Evolutionary conservation across 1,140 invertebrate species (phyloP).

Genomic region (Pissodes strobi): DNA sequence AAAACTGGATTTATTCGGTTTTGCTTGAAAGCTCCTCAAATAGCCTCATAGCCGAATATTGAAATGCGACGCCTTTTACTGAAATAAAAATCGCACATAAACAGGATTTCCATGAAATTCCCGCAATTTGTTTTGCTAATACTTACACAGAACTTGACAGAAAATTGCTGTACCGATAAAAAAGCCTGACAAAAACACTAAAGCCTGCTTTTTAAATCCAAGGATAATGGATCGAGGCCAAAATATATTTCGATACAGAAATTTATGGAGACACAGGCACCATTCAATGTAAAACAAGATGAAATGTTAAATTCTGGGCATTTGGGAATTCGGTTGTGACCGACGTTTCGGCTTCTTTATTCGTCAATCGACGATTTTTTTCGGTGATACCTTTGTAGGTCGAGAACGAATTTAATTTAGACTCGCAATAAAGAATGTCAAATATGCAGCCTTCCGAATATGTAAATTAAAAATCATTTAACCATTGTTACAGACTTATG

Average conservation of each 20-base stretch:
- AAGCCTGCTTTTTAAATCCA: conserved; percentile 9
- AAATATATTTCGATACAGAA: conserved; percentile 37
- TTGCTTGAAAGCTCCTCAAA: no score
- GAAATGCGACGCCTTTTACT: no score
- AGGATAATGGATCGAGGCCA: conserved; percentile 26
- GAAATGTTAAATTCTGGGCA: conserved; percentile 45
- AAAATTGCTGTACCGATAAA: conserved; percentile 25
- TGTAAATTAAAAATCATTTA: no score
- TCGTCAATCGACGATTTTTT: conserved; percentile 19
- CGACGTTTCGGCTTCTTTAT: conserved; percentile 42
- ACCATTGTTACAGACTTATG: no score
- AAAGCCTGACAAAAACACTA: conserved; percentile 14
- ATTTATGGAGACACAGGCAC: conserved; percentile 42
- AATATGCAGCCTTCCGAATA: no score
- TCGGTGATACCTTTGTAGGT: background rate
- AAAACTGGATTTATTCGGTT: no score
- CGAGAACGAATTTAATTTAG: background rate
- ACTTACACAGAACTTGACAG: conserved; percentile 19
- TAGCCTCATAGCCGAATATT: no score
- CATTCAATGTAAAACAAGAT: conserved; percentile 52
- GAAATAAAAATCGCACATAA: no score
- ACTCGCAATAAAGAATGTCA: no score
- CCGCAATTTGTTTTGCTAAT: conserved; percentile 30
- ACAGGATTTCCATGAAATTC: no score
- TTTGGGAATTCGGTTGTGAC: conserved; percentile 23